Conservation (phyloP, 2,888 invertebrate genomes). For the Nysson spinosus region DNA sequence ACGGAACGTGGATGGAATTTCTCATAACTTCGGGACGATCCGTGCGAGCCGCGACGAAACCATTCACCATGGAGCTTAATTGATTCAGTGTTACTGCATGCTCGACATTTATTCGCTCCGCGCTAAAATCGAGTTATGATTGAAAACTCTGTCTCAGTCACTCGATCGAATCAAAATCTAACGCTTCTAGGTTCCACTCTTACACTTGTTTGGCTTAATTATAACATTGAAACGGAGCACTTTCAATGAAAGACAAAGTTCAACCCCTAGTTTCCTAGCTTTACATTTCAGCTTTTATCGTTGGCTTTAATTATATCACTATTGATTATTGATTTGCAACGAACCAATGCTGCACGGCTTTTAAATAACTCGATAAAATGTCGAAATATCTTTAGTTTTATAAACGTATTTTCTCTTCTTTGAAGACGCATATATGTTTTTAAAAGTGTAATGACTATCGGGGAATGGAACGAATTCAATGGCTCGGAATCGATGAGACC, state of each 20-base stretch:
- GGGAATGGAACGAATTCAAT: constrained; percentile 8
- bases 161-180: constrained; percentile 4
- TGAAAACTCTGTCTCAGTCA: constrained; percentile 28
- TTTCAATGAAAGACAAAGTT: too few species aligned
- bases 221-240: constrained; percentile 32
- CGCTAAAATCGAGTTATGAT: constrained; percentile 30
- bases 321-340: too few species aligned
- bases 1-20: not conserved
- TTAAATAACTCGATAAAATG: too few species aligned
- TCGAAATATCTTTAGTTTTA: too few species aligned
- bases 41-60: constrained; percentile 5
- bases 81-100: constrained; percentile 47
- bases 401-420: too few species aligned
- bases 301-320: too few species aligned
- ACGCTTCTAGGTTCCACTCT: too few species aligned
- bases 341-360: too few species aligned
- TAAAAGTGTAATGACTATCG: not conserved
- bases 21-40: not conserved
- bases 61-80: constrained; percentile 36
- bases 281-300: too few species aligned
- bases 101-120: constrained; percentile 36
- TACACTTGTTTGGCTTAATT: constrained; percentile 31
- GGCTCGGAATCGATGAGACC: not conserved
- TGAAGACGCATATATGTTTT: too few species aligned
- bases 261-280: too few species aligned